A percentile compares a stretch with the other conserved stretches of the same genome.
phyloP scores from a whole-genome alignment of 2,797 vertebrate genomes.

The Cynopterus sphinx region DNA sequence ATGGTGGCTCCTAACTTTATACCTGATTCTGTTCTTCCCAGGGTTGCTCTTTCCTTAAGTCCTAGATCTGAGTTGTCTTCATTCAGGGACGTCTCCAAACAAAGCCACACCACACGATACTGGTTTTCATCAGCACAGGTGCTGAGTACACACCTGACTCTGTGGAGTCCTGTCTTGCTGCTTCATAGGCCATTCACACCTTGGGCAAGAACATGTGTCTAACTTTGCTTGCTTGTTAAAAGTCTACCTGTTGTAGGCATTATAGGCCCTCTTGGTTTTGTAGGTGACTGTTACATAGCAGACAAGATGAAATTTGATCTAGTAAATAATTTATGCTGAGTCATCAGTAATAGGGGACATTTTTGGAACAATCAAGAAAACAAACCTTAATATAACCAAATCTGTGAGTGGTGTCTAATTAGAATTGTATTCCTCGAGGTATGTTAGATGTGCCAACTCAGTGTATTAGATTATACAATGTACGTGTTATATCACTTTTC shows the following conservation, averaged over 20 bases:
- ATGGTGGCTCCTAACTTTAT: neutral
- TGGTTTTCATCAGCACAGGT: neutral
- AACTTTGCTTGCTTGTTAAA: neutral
- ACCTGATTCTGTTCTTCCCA: neutral
- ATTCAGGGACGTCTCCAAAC: neutral
- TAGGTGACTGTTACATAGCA: neutral
- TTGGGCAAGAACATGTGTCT: neutral
- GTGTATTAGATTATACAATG: neutral
- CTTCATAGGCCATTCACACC: neutral
- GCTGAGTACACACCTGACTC: fast-evolving
- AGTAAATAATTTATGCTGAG: neutral
- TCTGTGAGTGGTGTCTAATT: neutral
- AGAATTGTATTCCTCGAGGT: neutral
- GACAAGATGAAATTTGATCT: neutral
- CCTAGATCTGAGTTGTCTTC: neutral
- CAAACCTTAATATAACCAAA: neutral
- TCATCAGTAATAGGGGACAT: neutral
- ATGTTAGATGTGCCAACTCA: neutral
- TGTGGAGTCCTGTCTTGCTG: fast-evolving
- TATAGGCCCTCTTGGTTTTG: neutral
- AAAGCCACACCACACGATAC: fast-evolving
- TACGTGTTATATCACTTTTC: slow-evolving; percentile 16
- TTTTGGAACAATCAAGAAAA: neutral
- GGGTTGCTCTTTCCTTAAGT: neutral
- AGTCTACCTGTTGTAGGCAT: neutral